Conservation (phyloP, 2,113 vertebrate genomes). For the Pelvicachromis taeniatus region DNA sequence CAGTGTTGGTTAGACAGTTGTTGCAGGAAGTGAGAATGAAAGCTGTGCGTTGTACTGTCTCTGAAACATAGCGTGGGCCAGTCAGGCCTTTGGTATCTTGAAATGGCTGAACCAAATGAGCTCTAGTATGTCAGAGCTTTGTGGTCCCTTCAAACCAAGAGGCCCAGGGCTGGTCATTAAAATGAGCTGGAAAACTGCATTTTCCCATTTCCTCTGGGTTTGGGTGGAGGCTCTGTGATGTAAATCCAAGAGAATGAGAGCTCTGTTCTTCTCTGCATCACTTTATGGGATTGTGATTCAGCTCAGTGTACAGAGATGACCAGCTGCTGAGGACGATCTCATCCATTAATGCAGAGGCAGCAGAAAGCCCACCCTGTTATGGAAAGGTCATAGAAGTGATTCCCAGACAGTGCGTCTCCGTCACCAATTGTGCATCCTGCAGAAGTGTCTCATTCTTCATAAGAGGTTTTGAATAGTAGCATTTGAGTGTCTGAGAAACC, state of each 20-base stretch:
- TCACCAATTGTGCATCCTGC: not conserved
- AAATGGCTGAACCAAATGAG: slow-evolving; percentile 16
- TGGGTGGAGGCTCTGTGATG: slow-evolving; percentile 65
- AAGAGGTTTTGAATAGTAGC: not conserved
- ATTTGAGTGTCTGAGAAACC: not conserved
- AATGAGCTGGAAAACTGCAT: slow-evolving; percentile 61
- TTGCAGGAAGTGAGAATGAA: slow-evolving; percentile 49
- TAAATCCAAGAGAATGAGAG: slow-evolving; percentile 54
- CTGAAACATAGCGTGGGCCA: slow-evolving; percentile 5
- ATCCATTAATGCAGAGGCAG: slow-evolving; percentile 1
- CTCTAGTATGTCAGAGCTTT: slow-evolving; percentile 37
- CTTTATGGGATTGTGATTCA: slow-evolving; percentile 51
- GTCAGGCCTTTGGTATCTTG: slow-evolving; percentile 23
- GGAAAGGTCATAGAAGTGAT: slow-evolving; percentile 38
- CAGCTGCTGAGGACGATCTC: slow-evolving; percentile 20
- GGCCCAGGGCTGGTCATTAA: slow-evolving; percentile 55
- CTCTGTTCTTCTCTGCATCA: slow-evolving; percentile 52
- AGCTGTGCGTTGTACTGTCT: slow-evolving; percentile 27
- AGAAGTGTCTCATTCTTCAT: not conserved
- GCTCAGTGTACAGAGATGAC: slow-evolving; percentile 33
- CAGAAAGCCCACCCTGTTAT: slow-evolving; percentile 38
- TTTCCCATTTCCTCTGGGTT: slow-evolving; percentile 66
- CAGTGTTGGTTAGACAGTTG: not conserved
- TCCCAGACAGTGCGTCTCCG: slow-evolving; percentile 42
- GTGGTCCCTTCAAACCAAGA: slow-evolving; percentile 55